These are phyloP conservation scores for Sander vitreus DNA, from an alignment of 2,113 vertebrate genomes.

Conservation along the genomic window DNA sequence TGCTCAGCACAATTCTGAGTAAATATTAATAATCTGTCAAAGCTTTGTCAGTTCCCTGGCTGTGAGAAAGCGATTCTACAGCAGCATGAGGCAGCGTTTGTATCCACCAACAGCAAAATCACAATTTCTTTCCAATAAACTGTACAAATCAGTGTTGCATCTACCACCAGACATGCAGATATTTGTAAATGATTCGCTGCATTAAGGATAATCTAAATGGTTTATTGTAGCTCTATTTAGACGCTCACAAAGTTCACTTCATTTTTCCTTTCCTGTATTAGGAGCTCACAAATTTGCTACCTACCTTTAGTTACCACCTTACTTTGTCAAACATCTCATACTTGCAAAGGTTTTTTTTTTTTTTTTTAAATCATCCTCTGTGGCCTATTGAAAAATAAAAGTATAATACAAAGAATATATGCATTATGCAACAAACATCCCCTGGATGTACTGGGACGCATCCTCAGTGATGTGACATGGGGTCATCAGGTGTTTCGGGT, in stretches of 20 bases:
- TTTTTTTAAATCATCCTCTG: no score
- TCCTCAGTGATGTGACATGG: no score
- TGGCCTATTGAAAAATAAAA: no score
- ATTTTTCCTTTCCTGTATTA: background rate
- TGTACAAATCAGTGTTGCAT: background rate
- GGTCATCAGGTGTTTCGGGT: no score
- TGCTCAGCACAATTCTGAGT: constrained; percentile 50
- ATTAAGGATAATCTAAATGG: background rate
- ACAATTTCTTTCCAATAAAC: background rate
- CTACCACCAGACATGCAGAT: background rate
- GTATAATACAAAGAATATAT: no score
- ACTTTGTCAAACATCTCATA: no score
- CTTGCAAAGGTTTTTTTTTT: background rate
- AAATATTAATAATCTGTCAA: constrained; percentile 37
- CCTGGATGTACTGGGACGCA: no score
- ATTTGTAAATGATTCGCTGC: background rate
- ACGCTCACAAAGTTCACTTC: no score
- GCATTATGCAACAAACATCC: no score
- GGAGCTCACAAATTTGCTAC: background rate
- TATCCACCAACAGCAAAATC: constrained; percentile 3
- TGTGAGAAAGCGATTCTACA: background rate
- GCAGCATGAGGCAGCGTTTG: background rate
- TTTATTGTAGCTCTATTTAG: no score
- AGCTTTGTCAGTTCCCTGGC: constrained; percentile 18
- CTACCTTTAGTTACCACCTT: background rate